Conservation (phyloP, 2,797 vertebrate genomes). For the Eulemur coronatus region DNA sequence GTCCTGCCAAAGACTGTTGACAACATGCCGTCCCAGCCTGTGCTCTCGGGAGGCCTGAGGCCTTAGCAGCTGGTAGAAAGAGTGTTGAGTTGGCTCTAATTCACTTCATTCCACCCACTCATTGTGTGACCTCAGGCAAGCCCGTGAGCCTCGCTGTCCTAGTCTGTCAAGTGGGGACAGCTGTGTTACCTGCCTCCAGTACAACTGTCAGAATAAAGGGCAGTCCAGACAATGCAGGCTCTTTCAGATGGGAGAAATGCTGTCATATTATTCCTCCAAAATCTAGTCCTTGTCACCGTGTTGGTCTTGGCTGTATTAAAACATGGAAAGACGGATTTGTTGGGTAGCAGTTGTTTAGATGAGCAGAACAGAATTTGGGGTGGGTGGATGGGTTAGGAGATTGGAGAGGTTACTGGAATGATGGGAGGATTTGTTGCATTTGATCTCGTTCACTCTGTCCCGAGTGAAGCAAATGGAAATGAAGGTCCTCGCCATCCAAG, state of each 20-base stretch:
- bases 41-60: not conserved
- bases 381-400: not conserved
- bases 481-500: not conserved
- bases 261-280: not conserved
- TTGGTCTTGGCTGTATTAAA: not conserved
- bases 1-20: not conserved
- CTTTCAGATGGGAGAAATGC: not conserved
- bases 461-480: not conserved
- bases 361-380: not conserved
- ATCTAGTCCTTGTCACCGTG: not conserved
- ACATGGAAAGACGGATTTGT: not conserved
- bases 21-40: not conserved
- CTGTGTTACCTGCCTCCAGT: not conserved
- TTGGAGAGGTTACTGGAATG: not conserved
- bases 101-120: not conserved
- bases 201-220: not conserved
- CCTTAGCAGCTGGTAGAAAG: not conserved
- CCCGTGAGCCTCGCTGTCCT: not conserved
- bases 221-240: not conserved
- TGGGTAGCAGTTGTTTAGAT: not conserved
- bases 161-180: not conserved
- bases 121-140: not conserved
- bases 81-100: not conserved
- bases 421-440: not conserved
- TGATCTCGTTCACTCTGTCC: not conserved